These are phyloP conservation scores for Aphelocoma coerulescens DNA, from an alignment of 2,113 vertebrate genomes.

Conservation along the genomic window DNA sequence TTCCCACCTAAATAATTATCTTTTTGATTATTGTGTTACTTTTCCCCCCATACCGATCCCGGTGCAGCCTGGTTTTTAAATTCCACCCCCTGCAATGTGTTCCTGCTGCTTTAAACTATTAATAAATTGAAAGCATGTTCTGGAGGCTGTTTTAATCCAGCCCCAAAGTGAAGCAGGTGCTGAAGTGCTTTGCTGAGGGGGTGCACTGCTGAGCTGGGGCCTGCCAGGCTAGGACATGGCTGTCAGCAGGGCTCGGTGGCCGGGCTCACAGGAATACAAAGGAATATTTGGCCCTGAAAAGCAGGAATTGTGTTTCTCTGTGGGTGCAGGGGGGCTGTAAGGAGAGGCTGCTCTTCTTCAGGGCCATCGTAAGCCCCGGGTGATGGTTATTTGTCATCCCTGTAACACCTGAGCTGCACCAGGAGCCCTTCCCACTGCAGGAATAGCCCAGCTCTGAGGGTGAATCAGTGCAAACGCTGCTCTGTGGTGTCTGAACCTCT, in stretches of 20 bases:
- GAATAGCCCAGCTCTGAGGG: accelerated
- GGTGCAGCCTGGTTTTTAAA: not conserved
- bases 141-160: not conserved
- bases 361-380: accelerated
- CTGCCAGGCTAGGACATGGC: not conserved
- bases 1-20: not conserved
- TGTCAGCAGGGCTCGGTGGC: not conserved
- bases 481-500: not conserved
- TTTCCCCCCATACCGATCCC: not conserved
- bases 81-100: not conserved
- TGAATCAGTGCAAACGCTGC: not conserved
- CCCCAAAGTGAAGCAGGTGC: slow-evolving; percentile 40
- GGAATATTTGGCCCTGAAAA: not conserved
- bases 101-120: not conserved
- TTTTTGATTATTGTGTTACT: not conserved
- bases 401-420: accelerated
- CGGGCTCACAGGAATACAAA: accelerated
- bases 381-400: accelerated
- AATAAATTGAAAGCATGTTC: slow-evolving; percentile 34
- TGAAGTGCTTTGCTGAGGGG: slow-evolving; percentile 24
- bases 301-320: not conserved
- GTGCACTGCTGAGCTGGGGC: not conserved
- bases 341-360: not conserved
- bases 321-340: not conserved
- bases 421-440: not conserved